Base-by-base conservation (phyloP, 2,888 invertebrate species). In the Pyrgus malvae region DNA sequence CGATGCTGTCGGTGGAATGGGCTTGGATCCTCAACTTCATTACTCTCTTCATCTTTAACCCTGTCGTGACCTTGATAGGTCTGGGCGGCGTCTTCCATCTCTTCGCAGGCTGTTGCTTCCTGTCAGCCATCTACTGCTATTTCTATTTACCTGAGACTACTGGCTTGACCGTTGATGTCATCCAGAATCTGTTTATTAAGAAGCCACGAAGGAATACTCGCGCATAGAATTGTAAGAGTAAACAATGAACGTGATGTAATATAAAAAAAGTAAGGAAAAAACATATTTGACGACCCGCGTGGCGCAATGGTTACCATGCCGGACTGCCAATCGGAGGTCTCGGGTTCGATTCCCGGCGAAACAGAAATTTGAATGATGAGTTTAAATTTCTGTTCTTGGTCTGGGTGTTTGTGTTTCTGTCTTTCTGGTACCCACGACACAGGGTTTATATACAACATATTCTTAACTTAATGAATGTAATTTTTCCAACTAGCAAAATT, bases 81-180 rank as follows among this genome's bases (percentile, higher is more conserved):
- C 66, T 81, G 5, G 73, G 76, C 0, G 68, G 69, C 0, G 67
- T 82, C 3, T 83, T 83, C 65, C 81, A 77, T 56, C 55, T 79
- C 23, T 83, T 84, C 55, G 68, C 75, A 1, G 54, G 44, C 0
- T 53, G 70, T 2, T 70, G 76, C 55, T 65, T 78, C 17, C 11
- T 62, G 2, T 67, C 78, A 0, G 63, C 72, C 1, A 14, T 69
- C 0, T 80, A 71, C 60, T 61, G 70, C 25, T 49, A 55, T 7
- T 64, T 67, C 48, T 76, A 54, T 50, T 46, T 76, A 21, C 83
- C 81, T 0, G 83, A 84, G 54, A 83, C 82, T 0, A 80, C 74
- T 27, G 82, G 81, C 1, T 50, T 82, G 41, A 61, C 76, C 0
- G 71, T 81, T 0, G 73, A 79, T 44, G 75, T 67, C 5, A 79